Conservation (phyloP, 35 echinoderm and acorn worm species). For the Apostichopus californicus region DNA sequence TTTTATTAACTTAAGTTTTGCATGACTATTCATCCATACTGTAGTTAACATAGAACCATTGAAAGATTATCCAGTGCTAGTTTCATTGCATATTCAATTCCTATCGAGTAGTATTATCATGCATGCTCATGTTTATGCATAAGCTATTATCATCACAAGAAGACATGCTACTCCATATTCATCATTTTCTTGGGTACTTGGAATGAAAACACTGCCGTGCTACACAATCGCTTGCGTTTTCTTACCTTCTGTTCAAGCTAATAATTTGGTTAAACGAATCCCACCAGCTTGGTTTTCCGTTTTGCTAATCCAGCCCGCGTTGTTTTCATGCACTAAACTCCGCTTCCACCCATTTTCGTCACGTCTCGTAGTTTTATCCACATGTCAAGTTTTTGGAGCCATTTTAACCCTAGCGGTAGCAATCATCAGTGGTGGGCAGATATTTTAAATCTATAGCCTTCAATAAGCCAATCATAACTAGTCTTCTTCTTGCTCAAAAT, state of each 20-base stretch:
- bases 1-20: too few relatives aligned
- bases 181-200: constrained; percentile 4
- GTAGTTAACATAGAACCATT: too few relatives aligned
- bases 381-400: too few relatives aligned
- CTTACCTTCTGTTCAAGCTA: constrained; percentile 8
- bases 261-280: neutral
- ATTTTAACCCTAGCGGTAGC: too few relatives aligned
- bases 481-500: too few relatives aligned
- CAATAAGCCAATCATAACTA: too few relatives aligned
- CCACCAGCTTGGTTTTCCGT: neutral
- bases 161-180: neutral
- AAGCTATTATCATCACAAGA: constrained; percentile 27
- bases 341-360: neutral
- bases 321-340: neutral
- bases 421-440: too few relatives aligned
- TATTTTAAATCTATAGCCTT: too few relatives aligned
- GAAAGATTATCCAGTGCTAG: neutral
- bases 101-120: neutral
- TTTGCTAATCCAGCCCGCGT: neutral
- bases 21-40: too few relatives aligned
- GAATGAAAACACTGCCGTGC: constrained; percentile 48
- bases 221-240: constrained; percentile 11
- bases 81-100: too few relatives aligned
- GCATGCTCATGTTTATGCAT: constrained; percentile 43
- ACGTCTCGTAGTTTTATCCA: too few relatives aligned